Evolutionary conservation across 2,113 vertebrate genomes (phyloP).

Genomic region (Pseudorhombus dupliciocellatus): DNA sequence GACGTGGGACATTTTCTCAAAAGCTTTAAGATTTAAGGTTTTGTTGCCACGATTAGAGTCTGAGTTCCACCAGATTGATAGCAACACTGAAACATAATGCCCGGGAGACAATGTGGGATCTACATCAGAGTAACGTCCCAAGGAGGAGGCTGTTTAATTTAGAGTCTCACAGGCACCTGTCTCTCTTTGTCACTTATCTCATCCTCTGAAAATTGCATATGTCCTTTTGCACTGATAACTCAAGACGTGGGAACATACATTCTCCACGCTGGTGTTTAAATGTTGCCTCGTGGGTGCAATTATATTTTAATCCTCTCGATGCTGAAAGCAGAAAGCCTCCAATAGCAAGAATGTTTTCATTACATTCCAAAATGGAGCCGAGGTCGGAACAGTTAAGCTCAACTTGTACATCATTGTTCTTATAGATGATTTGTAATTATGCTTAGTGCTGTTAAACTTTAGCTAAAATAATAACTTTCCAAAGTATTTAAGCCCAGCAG

Average conservation of each 20-base stretch:
- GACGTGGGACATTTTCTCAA: conserved; percentile 25
- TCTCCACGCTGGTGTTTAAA: conserved; percentile 44
- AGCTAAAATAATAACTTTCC: neutral
- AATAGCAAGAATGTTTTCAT: conserved; percentile 68
- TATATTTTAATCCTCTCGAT: conserved; percentile 35
- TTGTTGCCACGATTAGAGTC: conserved; percentile 22
- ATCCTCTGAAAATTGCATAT: conserved; percentile 19
- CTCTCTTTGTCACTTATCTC: conserved; percentile 52
- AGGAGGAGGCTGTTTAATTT: conserved; percentile 40
- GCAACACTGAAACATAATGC: conserved; percentile 19
- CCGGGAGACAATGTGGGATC: conserved; percentile 20
- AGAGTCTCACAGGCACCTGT: conserved; percentile 69
- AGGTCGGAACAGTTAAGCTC: conserved; percentile 21
- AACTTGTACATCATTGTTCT: conserved; percentile 33
- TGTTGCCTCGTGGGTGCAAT: conserved; percentile 42
- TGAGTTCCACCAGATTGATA: conserved; percentile 19
- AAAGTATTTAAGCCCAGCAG: neutral
- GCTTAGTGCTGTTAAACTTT: neutral
- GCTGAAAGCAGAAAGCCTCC: conserved; percentile 36
- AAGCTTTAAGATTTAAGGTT: conserved; percentile 24
- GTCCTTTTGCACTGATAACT: conserved; percentile 49
- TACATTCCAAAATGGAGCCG: conserved; percentile 55
- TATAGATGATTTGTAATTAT: neutral
- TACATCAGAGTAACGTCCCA: conserved; percentile 16
- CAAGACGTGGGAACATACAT: conserved; percentile 39